Conservation (phyloP, 2,888 invertebrate species). For the Mimas tiliae region DNA sequence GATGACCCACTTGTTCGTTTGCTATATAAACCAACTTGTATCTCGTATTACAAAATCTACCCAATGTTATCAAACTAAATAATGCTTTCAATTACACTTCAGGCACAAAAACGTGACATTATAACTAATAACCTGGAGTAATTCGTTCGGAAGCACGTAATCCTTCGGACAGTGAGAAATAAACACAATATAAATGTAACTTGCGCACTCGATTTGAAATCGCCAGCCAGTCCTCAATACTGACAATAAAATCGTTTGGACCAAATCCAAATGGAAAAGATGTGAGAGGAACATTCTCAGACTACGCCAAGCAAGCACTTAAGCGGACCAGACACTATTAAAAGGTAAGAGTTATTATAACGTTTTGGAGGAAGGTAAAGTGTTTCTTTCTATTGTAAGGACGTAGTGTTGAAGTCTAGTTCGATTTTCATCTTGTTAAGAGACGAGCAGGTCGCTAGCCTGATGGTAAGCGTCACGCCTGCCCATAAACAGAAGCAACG, state of each 20-base stretch:
- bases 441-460: too few species aligned
- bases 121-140: not conserved
- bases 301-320: constrained; percentile 42
- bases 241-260: constrained; percentile 76
- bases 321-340: constrained; percentile 56
- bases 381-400: constrained; percentile 22
- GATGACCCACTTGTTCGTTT: too few species aligned
- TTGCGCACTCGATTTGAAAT: constrained; percentile 57
- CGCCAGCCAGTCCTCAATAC: constrained; percentile 60
- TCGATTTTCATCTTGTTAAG: not conserved
- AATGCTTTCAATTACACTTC: not conserved
- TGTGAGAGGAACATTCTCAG: constrained; percentile 51
- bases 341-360: constrained; percentile 62
- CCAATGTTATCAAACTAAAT: not conserved
- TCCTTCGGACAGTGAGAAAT: not conserved
- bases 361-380: constrained; percentile 26
- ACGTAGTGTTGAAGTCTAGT: not conserved
- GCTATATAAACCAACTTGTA: not conserved
- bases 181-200: constrained; percentile 24
- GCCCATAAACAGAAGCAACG: too few species aligned
- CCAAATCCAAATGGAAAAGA: constrained; percentile 72
- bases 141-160: constrained; percentile 3
- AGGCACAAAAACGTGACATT: too few species aligned
- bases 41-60: not conserved
- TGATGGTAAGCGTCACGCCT: too few species aligned